phyloP scores from a whole-genome alignment of 2,888 invertebrate genomes.

The Drosophila borborema region DNA sequence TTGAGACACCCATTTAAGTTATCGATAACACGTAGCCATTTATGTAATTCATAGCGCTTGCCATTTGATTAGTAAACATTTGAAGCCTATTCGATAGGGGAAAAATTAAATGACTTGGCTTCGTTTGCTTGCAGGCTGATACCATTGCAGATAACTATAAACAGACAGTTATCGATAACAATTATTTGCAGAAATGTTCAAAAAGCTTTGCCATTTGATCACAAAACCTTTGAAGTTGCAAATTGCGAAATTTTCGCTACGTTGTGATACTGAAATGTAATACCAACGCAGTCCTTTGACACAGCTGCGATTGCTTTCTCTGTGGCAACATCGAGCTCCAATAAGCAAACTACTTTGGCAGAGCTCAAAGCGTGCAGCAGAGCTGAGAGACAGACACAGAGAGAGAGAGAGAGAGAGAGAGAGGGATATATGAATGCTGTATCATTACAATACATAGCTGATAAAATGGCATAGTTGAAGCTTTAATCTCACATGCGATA shows the following conservation, averaged over 20 bases:
- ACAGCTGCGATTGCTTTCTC: neutral
- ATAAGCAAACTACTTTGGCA: neutral
- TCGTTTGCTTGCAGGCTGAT: too few relatives aligned
- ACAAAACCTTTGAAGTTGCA: neutral
- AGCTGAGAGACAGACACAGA: neutral
- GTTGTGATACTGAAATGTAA: neutral
- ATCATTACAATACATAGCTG: neutral
- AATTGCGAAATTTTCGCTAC: neutral
- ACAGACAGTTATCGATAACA: neutral
- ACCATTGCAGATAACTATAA: neutral
- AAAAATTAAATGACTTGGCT: too few relatives aligned
- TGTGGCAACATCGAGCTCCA: neutral
- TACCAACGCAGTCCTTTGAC: neutral
- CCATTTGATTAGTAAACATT: too few relatives aligned
- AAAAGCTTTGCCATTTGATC: neutral
- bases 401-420: neutral
- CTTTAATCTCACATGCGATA: neutral
- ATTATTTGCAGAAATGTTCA: neutral
- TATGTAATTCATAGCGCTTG: too few relatives aligned
- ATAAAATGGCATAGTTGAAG: neutral
- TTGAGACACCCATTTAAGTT: neutral
- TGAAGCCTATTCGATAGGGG: too few relatives aligned
- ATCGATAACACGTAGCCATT: neutral
- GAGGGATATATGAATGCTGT: neutral
- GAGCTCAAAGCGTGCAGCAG: neutral